Base-by-base conservation (phyloP, 2,797 vertebrate species). In the Pseudomugil tenellus region DNA sequence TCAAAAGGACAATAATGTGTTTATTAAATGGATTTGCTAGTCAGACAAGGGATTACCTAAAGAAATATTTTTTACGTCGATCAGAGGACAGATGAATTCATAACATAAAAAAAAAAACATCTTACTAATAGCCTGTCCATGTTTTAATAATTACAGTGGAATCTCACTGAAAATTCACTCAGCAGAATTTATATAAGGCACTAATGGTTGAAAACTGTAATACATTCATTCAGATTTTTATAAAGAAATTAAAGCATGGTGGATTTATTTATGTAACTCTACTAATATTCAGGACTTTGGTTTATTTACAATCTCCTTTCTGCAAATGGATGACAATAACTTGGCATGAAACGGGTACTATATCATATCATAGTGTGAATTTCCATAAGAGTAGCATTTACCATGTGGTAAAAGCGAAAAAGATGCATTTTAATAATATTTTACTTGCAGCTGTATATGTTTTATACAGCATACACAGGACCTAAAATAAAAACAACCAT, bases 41-140 rank as follows among this genome's bases (percentile, higher is more conserved):
- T 63, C 80, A 65, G 43, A 67, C 21, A 34, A 64, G 62, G 46
- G 79, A 78, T 82, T 82, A 86, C 34, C 69, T 49, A 57, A 72
- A 58, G 17, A 69, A 63, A 14, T 5, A 60, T 66, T 0, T 56
- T 48, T 39, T 55, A 57, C 68, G 81, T 56, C 59, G 23, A 39
- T 21, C 57, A 67, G 56, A 53, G 58, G 17, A 71, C 32, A 61
- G 41, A 43, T 6, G 19, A 43, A 60, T 25, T 60, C 6, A 43
- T 31, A 12, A 21, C 51, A 66, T 72, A 58, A 65, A 51, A 55
- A 72, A 55, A 72, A 48, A 49, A 57, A 59, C 63, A 63, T 37
- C 65, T 79, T 57, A 41, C 60, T 52, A 61, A 62, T 26, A 69
- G 53, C 48, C 39, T 51, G 13, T 34, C 32, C 2, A 54, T 60